phyloP scores from a whole-genome alignment of 2,797 vertebrate genomes.

The Serranus cabrilla region DNA sequence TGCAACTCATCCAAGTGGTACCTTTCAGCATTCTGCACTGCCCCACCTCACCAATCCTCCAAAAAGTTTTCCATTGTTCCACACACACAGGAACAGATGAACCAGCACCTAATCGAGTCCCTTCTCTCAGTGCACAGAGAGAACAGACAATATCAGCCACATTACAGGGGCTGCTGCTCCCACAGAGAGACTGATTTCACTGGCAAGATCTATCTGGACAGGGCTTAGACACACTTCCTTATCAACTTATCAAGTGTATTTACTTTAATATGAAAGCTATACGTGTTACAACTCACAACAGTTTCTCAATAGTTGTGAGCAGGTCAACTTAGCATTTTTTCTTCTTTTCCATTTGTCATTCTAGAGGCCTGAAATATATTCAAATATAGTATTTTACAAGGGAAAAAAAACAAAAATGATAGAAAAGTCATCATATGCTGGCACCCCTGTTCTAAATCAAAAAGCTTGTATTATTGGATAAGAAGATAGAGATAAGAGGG shows the following conservation, averaged over 20 bases:
- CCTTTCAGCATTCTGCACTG: slow-evolving; percentile 49
- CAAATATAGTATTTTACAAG: too few species aligned
- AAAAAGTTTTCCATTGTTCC: slow-evolving; percentile 82
- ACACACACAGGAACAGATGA: slow-evolving; percentile 83
- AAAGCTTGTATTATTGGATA: neutral
- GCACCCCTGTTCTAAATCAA: neutral
- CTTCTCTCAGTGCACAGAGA: slow-evolving; percentile 82
- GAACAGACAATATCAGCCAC: slow-evolving; percentile 85
- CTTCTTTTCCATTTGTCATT: too few species aligned
- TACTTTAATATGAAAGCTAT: too few species aligned
- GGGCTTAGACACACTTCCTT: slow-evolving; percentile 69
- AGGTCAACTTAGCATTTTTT: too few species aligned
- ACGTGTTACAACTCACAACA: too few species aligned
- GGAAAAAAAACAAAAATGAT: too few species aligned
- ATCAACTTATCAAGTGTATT: too few species aligned
- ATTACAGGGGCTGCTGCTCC: slow-evolving; percentile 76
- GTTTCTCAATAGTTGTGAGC: too few species aligned
- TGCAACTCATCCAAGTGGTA: neutral
- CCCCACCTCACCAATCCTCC: slow-evolving; percentile 53
- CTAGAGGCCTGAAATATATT: neutral
- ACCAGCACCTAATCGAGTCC: slow-evolving; percentile 81
- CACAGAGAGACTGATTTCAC: slow-evolving; percentile 67
- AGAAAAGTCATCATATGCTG: too few species aligned
- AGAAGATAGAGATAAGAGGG: too few species aligned
- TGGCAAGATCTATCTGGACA: slow-evolving; percentile 74